These are phyloP conservation scores for Pemphredon lugubris DNA, from an alignment of 2,888 invertebrate genomes.

Conservation along the genomic window DNA sequence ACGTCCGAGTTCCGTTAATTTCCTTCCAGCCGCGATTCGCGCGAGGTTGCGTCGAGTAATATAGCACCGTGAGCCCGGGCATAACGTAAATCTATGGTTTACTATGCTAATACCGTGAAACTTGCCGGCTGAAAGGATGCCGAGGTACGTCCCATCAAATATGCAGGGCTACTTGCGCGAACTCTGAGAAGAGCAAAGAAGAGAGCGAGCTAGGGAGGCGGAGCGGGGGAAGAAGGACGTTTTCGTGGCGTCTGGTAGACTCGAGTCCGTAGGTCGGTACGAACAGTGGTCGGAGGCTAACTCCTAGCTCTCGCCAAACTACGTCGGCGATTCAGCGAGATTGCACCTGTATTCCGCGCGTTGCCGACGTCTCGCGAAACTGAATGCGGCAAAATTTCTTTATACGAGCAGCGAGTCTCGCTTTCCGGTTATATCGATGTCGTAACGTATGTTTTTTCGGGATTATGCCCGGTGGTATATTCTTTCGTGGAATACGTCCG, in stretches of 20 bases:
- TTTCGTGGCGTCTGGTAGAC: conserved; percentile 50
- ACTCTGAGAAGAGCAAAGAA: conserved; percentile 52
- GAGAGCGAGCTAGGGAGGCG: conserved; percentile 1
- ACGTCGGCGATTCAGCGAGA: not conserved
- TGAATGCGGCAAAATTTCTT: not conserved
- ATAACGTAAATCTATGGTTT: conserved; percentile 79
- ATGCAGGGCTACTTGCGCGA: conserved; percentile 74
- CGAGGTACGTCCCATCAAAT: conserved; percentile 75
- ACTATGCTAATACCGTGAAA: conserved; percentile 78
- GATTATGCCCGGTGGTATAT: no score
- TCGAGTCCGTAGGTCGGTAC: conserved; percentile 25
- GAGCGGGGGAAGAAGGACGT: conserved; percentile 29
- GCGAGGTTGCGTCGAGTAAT: conserved; percentile 50
- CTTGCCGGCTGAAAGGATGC: conserved; percentile 75
- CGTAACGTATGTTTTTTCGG: no score
- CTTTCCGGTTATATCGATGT: no score
- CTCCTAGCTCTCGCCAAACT: conserved; percentile 11
- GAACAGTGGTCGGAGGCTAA: conserved; percentile 23
- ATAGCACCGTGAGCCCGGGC: conserved; percentile 54
- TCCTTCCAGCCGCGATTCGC: conserved; percentile 34
- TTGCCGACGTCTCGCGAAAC: not conserved
- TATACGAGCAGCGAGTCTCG: no score
- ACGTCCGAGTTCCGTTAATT: conserved; percentile 62
- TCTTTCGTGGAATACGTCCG: no score
- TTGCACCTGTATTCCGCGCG: not conserved